Conservation (phyloP, 2,888 invertebrate genomes). For the Priocnemis perturbator region DNA sequence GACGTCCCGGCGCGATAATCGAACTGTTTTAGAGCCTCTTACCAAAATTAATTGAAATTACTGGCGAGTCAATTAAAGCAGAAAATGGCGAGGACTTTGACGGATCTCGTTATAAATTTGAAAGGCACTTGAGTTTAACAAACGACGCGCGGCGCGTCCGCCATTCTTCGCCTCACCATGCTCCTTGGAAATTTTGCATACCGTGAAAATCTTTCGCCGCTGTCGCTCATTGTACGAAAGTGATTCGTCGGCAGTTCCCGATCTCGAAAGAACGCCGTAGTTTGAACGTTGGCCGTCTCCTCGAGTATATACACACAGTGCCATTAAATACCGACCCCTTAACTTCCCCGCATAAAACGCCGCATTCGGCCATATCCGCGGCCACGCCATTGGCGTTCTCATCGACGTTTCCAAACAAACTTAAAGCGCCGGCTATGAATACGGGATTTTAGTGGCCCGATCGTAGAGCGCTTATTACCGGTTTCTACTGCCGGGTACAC, state of each 20-base stretch:
- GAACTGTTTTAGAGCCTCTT: no score
- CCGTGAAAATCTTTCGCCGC: no score
- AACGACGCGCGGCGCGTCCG: no score
- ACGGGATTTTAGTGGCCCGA: slow-evolving; percentile 58
- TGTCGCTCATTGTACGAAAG: slow-evolving; percentile 14
- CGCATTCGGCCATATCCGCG: slow-evolving; percentile 29
- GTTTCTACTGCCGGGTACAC: slow-evolving; percentile 23
- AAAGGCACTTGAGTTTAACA: not conserved
- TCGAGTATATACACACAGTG: slow-evolving; percentile 20
- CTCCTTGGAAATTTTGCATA: no score
- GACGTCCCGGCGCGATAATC: no score
- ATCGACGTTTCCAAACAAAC: slow-evolving; percentile 47
- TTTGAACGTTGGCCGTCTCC: slow-evolving; percentile 19
- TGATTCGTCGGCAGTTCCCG: slow-evolving; percentile 37
- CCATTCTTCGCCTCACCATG: no score
- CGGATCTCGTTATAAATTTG: not conserved
- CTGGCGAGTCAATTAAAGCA: not conserved
- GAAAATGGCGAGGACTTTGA: not conserved
- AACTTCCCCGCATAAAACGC: slow-evolving; percentile 47
- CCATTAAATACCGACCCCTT: slow-evolving; percentile 46
- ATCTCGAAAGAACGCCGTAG: slow-evolving; percentile 24
- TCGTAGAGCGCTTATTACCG: slow-evolving; percentile 32
- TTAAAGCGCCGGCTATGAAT: slow-evolving; percentile 57
- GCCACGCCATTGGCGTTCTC: slow-evolving; percentile 6
- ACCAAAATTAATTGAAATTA: no score